Evolutionary conservation across 2,113 vertebrate genomes (phyloP).

Genomic region (Triplophysa dalaica): DNA sequence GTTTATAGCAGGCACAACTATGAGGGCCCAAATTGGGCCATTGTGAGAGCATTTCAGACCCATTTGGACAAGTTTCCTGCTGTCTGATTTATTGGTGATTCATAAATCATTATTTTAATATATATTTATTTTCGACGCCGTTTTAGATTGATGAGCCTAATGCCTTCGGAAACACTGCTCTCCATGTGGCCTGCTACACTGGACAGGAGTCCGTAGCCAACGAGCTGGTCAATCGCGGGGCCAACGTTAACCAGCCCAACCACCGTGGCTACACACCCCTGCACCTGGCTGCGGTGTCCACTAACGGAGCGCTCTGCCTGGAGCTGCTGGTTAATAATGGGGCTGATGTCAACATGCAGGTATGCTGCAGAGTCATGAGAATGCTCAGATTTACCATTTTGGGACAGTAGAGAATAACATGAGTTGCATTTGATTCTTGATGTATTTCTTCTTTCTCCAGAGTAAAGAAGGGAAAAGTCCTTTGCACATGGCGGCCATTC

Average conservation of each 20-base stretch:
- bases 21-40: too few species aligned
- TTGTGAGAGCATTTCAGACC: too few species aligned
- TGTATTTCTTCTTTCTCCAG: slow-evolving; percentile 63
- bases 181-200: slow-evolving; percentile 94
- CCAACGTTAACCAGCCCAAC: slow-evolving; percentile 93
- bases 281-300: slow-evolving; percentile 92
- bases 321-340: slow-evolving; percentile 96
- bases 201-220: slow-evolving; percentile 92
- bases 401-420: not conserved
- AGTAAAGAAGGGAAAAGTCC: slow-evolving; percentile 97
- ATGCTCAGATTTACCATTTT: not conserved
- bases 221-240: slow-evolving; percentile 91
- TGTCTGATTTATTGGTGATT: not conserved
- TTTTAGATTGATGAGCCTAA: slow-evolving; percentile 89
- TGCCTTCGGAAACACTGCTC: slow-evolving; percentile 88
- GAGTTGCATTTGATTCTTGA: not conserved
- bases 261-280: slow-evolving; percentile 88
- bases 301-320: slow-evolving; percentile 90
- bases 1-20: too few species aligned
- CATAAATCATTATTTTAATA: not conserved
- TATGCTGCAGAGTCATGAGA: slow-evolving; percentile 49
- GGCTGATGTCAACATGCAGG: slow-evolving; percentile 93
- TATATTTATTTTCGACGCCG: not conserved
- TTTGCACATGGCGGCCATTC: slow-evolving; percentile 93
- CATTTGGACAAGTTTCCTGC: too few species aligned